Evolutionary conservation across 2,113 vertebrate genomes (phyloP).

Genomic region (Eudyptes chrysolophus): DNA sequence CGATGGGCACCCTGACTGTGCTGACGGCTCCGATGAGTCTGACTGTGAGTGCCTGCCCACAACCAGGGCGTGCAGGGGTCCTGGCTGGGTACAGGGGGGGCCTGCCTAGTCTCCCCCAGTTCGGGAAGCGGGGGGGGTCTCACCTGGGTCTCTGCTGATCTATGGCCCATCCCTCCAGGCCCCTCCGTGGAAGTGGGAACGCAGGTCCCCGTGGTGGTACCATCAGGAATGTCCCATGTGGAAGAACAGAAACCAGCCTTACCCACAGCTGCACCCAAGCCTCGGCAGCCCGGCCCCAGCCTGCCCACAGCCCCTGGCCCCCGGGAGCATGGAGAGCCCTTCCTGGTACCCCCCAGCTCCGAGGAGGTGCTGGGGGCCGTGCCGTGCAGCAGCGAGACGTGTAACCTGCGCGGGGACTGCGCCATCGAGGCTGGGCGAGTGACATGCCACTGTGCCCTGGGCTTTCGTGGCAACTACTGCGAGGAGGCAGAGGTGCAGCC

Average conservation of each 20-base stretch:
- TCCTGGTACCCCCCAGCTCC: background rate
- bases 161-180: background rate
- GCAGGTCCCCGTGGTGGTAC: background rate
- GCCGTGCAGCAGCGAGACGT: constrained; percentile 73
- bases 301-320: background rate
- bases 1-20: constrained; percentile 76
- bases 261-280: background rate
- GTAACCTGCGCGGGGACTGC: constrained; percentile 78
- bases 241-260: background rate
- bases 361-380: constrained; percentile 45
- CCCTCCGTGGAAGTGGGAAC: background rate
- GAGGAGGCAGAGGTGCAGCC: constrained; percentile 68
- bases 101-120: background rate
- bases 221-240: background rate
- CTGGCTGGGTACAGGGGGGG: background rate
- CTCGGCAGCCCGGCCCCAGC: rapidly evolving
- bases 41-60: constrained; percentile 73
- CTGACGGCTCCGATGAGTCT: constrained; percentile 83
- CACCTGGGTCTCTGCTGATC: background rate
- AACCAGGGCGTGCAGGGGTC: rapidly evolving
- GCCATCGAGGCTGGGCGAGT: constrained; percentile 47
- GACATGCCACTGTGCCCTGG: constrained; percentile 76
- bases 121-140: background rate
- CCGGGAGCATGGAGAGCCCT: background rate
- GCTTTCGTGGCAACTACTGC: constrained; percentile 81